These are phyloP conservation scores for Scelioninae gen. 1 DNA, from an alignment of 2,888 invertebrate species.

Conservation along the genomic window DNA sequence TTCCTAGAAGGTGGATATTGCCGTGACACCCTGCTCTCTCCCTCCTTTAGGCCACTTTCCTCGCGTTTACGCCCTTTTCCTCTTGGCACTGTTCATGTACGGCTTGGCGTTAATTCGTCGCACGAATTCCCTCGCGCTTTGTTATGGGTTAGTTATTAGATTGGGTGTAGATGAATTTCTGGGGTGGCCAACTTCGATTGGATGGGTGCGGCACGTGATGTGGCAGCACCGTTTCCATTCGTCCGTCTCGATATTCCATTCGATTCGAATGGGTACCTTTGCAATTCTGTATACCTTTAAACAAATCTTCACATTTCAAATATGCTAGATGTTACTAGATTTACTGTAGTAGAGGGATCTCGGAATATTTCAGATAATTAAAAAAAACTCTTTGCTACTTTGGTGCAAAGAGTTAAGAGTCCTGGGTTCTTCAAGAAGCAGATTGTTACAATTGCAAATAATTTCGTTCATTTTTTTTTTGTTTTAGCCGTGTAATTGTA, in stretches of 20 bases:
- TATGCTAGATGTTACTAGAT: too few relatives aligned
- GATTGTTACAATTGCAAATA: too few relatives aligned
- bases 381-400: too few relatives aligned
- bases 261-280: not conserved
- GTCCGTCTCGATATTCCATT: constrained; percentile 1
- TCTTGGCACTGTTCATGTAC: constrained; percentile 24
- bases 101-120: constrained; percentile 39
- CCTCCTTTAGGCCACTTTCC: constrained; percentile 27
- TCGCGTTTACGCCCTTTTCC: constrained; percentile 62
- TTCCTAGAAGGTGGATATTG: constrained; percentile 83
- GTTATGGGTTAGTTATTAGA: constrained; percentile 47
- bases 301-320: too few relatives aligned
- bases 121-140: constrained; percentile 31
- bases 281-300: too few relatives aligned
- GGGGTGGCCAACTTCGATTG: constrained; percentile 37
- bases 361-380: too few relatives aligned
- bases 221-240: constrained; percentile 33
- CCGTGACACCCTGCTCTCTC: constrained; percentile 70
- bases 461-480: too few relatives aligned
- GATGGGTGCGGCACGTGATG: constrained; percentile 21
- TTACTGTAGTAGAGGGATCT: too few relatives aligned
- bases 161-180: constrained; percentile 48
- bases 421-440: too few relatives aligned
- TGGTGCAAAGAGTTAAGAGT: too few relatives aligned
- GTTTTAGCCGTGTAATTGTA: too few relatives aligned